Evolutionary conservation across 2,888 invertebrate genomes (phyloP).

Genomic region (Diplolepis rosae): DNA sequence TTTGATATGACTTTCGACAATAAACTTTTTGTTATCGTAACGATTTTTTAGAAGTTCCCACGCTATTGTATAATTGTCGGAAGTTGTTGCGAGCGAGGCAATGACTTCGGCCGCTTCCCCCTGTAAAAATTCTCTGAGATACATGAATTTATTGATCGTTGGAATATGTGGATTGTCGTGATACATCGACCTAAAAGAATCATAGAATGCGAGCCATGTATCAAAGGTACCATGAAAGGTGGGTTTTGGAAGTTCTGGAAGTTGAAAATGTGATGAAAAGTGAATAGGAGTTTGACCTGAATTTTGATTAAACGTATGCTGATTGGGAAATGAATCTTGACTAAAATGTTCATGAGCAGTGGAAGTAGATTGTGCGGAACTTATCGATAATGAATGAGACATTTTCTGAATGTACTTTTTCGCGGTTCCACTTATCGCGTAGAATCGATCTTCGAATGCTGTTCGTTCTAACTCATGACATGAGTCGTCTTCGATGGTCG

Average conservation of each 20-base stretch:
- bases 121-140: conserved; percentile 21
- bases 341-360: neutral
- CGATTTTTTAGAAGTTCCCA: conserved; percentile 1
- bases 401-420: neutral
- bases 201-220: conserved; percentile 34
- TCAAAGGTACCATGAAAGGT: no score
- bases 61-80: neutral
- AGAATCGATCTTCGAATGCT: conserved; percentile 2
- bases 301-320: neutral
- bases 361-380: neutral
- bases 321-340: neutral
- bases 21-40: no score
- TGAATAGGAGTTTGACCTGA: neutral
- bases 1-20: no score
- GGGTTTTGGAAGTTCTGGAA: neutral
- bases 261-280: neutral
- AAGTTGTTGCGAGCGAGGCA: neutral
- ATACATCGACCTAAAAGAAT: conserved; percentile 26
- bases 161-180: conserved; percentile 24
- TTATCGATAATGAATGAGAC: neutral
- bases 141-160: conserved; percentile 34
- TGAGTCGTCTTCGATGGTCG: neutral
- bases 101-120: conserved; percentile 28
- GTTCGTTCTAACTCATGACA: neutral
- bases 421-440: neutral